Percentiles rank a stretch among this genome's conserved stretches.
These are phyloP conservation scores for Melinaea marsaeus DNA, from an alignment of 2,888 invertebrate species.

Conservation along the genomic window DNA sequence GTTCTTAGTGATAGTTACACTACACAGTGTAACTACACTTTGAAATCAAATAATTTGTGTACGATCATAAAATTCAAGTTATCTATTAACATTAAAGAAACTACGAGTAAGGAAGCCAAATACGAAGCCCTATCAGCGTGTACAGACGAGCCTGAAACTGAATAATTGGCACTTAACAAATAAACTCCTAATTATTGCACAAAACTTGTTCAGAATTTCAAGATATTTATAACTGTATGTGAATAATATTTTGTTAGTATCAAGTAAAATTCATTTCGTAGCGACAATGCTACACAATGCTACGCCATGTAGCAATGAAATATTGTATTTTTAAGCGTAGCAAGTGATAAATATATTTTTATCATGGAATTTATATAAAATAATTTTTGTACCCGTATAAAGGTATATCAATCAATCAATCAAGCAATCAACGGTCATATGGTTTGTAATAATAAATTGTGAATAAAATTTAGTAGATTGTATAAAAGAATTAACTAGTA, in stretches of 20 bases:
- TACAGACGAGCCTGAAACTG: constrained; percentile 42
- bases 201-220: constrained; percentile 45
- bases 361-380: too few species aligned
- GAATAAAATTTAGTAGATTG: too few species aligned
- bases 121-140: constrained; percentile 32
- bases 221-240: constrained; percentile 17
- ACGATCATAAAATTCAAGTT: background rate
- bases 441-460: too few species aligned
- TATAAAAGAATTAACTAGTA: too few species aligned
- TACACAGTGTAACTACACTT: background rate
- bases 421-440: too few species aligned
- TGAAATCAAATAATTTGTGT: background rate
- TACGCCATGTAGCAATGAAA: constrained; percentile 11
- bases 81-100: background rate
- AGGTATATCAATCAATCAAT: too few species aligned
- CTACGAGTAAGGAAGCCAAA: constrained; percentile 9
- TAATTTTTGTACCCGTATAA: too few species aligned
- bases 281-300: constrained; percentile 3
- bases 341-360: background rate
- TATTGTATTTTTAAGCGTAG: constrained; percentile 10
- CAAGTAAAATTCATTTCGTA: background rate
- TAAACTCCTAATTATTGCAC: constrained; percentile 71
- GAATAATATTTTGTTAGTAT: background rate
- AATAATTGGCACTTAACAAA: constrained; percentile 73
- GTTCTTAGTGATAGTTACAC: too few species aligned